Conservation (phyloP, 2,888 invertebrate species). For the Callosobruchus maculatus region DNA sequence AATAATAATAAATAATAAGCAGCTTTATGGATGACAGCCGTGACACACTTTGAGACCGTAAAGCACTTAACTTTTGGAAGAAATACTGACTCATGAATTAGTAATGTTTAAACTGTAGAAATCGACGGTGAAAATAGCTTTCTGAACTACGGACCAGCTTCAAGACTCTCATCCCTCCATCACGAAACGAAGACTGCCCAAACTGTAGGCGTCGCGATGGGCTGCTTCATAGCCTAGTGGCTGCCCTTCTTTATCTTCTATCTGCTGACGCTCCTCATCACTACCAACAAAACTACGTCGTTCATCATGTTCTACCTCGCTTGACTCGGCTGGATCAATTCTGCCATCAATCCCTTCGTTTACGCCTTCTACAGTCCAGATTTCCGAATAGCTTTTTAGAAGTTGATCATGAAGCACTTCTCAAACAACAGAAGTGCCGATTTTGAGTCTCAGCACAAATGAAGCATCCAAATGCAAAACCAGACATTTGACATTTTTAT, state of each 20-base stretch:
- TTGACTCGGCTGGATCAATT: conserved; percentile 89
- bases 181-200: conserved; percentile 86
- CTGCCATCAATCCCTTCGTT: conserved; percentile 86
- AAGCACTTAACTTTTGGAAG: no score
- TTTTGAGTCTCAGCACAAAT: conserved; percentile 44
- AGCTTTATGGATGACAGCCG: no score
- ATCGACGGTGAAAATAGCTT: no score
- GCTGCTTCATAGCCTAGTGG: conserved; percentile 87
- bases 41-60: no score
- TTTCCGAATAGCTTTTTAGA: conserved; percentile 80
- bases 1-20: no score
- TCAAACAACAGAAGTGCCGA: conserved; percentile 47
- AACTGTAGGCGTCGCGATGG: conserved; percentile 81
- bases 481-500: no score
- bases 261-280: conserved; percentile 74
- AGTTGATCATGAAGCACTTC: conserved; percentile 71
- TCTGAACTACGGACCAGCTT: conserved; percentile 52
- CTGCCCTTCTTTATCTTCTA: conserved; percentile 83
- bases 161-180: conserved; percentile 64
- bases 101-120: no score
- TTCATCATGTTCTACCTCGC: conserved; percentile 72
- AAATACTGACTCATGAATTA: no score
- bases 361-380: conserved; percentile 88
- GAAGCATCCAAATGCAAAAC: no score
- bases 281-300: conserved; percentile 52